These are phyloP conservation scores for Remorina albescens DNA, from an alignment of 2,797 vertebrate genomes.

Conservation along the genomic window DNA sequence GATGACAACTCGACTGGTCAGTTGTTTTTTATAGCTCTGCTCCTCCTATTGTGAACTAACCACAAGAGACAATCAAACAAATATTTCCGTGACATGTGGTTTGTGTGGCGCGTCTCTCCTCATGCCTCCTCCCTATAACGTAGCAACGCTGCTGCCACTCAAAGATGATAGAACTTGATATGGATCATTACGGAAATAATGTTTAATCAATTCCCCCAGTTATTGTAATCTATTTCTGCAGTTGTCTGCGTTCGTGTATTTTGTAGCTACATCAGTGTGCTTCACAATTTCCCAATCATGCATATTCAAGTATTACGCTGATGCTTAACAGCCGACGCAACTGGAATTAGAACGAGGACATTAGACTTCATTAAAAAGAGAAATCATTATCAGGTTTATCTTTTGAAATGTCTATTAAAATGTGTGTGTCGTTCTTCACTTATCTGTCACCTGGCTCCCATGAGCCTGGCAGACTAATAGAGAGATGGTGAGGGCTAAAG, in stretches of 20 bases:
- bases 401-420: slow-evolving; percentile 91
- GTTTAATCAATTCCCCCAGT: slow-evolving; percentile 83
- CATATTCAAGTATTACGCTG: slow-evolving; percentile 85
- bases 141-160: slow-evolving; percentile 69
- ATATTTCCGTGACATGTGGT: slow-evolving; percentile 71
- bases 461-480: slow-evolving; percentile 85
- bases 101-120: slow-evolving; percentile 45
- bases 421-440: slow-evolving; percentile 85
- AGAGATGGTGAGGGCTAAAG: slow-evolving; percentile 85
- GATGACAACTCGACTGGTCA: slow-evolving; percentile 87
- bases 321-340: slow-evolving; percentile 83
- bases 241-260: slow-evolving; percentile 82
- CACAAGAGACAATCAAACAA: slow-evolving; percentile 80
- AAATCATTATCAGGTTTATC: slow-evolving; percentile 90
- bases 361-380: slow-evolving; percentile 89
- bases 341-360: slow-evolving; percentile 87
- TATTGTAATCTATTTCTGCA: slow-evolving; percentile 84
- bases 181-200: slow-evolving; percentile 87
- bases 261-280: slow-evolving; percentile 68
- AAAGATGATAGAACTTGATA: slow-evolving; percentile 82
- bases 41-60: slow-evolving; percentile 74
- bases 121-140: slow-evolving; percentile 2
- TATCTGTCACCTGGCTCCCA: slow-evolving; percentile 90
- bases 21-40: slow-evolving; percentile 78
- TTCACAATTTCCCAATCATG: slow-evolving; percentile 79